Conservation (phyloP, 2,888 invertebrate species). For the Andrena trimmerana region DNA sequence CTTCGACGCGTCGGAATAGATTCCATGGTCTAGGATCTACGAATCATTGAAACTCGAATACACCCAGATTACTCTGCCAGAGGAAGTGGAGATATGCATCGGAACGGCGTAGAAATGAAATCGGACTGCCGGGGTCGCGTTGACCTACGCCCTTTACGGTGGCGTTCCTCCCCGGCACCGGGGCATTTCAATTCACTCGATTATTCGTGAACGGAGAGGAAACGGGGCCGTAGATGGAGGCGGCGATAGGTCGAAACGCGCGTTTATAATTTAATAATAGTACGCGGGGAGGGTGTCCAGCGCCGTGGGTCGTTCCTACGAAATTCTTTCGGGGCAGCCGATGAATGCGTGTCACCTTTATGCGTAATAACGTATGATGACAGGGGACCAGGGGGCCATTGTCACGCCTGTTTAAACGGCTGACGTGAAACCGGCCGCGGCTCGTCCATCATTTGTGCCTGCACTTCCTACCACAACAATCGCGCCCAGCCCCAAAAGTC, state of each 20-base stretch:
- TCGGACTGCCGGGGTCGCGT: not conserved
- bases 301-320: constrained; percentile 25
- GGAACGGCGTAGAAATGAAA: not conserved
- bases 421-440: constrained; percentile 48
- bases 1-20: no score
- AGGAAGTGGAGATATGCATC: no score
- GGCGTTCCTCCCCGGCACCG: constrained; percentile 1
- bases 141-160: constrained; percentile 15
- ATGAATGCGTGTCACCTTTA: constrained; percentile 73
- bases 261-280: constrained; percentile 68
- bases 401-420: constrained; percentile 69
- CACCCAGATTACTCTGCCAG: no score
- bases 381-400: constrained; percentile 71
- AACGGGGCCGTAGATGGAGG: constrained; percentile 26
- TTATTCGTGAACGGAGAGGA: constrained; percentile 37
- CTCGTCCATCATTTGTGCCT: constrained; percentile 44
- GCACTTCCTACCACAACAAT: constrained; percentile 22
- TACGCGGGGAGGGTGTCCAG: constrained; percentile 26
- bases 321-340: constrained; percentile 45
- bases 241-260: constrained; percentile 53
- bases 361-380: constrained; percentile 74
- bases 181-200: constrained; percentile 30
- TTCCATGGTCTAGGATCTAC: no score
- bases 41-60: no score
- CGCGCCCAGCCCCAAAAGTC: constrained; percentile 1